Evolutionary conservation across 2,888 invertebrate species (phyloP), one percentile per base, ranked within the genome.

Genomic region (Drosophila acutilabella): DNA sequence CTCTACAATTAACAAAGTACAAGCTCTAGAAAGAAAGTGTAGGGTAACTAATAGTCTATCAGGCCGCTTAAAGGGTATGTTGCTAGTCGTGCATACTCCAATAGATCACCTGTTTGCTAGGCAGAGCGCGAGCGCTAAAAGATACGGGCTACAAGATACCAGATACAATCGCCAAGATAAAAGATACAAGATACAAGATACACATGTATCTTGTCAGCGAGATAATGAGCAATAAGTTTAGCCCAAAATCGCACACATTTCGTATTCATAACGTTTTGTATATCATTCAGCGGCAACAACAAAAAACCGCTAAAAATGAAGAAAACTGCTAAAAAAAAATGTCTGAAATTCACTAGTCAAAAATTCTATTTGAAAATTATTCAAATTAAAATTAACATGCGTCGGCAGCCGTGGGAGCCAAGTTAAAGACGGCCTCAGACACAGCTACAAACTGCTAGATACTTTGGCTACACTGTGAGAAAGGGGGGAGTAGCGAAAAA

Each of bases 311-410:
- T 30, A 30, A 50, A 45, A 5, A 16, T 36, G 0, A 40, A 48
- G 50, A 62, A 50, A 64, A 64, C 60, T 52, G 59, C 53, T 59
- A 42, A 38, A 45, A 42, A 38, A 45, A 79, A 73, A 52, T 59
- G 68, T 47, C 51, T 59, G 26, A 40, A 60, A 51, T 30, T 42
- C 16, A 53, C 74, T 68, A 61, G 61, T 78, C 18, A 16, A 42
- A 47, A 40, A 20, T 16, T 18, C 41, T n/a, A 59, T 13, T 36
- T 13, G 36, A 57, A 53, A 76, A 67, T 85, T 82, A 82, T 82
- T 85, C 73, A 82, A 82, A 88, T 88, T 85, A 64, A 45, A 88
- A 85, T 85, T 71, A 81, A 71, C 88, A 84, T 50, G 68, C 54
- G 23, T n/a, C n/a, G 50, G 38, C 10, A 57, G 62, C 83, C 81